Base-by-base conservation (phyloP, 2,113 vertebrate species). In the Colinus virginianus region DNA sequence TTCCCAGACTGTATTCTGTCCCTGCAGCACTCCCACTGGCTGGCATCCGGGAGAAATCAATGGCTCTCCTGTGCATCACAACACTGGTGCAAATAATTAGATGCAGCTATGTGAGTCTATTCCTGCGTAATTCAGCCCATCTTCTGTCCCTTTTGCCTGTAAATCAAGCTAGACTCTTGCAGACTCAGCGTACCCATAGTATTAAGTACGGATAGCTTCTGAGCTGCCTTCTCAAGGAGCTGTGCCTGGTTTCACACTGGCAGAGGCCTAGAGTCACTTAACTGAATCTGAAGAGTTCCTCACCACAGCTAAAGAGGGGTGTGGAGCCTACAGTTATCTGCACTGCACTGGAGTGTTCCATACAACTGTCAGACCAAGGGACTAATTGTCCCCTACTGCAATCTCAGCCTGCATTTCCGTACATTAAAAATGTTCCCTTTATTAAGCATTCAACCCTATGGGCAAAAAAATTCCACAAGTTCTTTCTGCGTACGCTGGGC, bases 401-500 rank as follows among this genome's bases (percentile, higher is more conserved):
- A 38, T 83, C 78, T 91, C 64, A 90, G 64, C 59, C 68, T 83
- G 4, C 53, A 83, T 90, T 94, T 93, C 82, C 76, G 74, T 5
- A 88, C 45, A 77, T 79, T 71, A 62, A 42, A 30, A 9, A 5
- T 76, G 82, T 93, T 84, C 67, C 53, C 18, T 34, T 23, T 83
- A 83, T 94, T 91, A 88, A 85, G 46, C 38, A 91, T 90, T 85
- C 91, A 91, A 13, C 75, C 78, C 82, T 63, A 63, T 16, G 28
- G 79, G 88, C 71, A 94, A 85, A 88, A 85, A 88, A 90, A 91
- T 94, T 90, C 90, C 76, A n/a, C 6, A 77, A 9, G 6, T 83
- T 89, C 45, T 77, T 90, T 74, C 55, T 90, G 63, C 68, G 49
- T 20, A 9, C 63, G 75, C 82, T 91, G 49, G 84, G 75, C 68